Percentiles rank a stretch among this genome's conserved stretches.
These are phyloP conservation scores for Caligus rogercresseyi DNA, from an alignment of 1,140 invertebrate genomes.

Conservation along the genomic window DNA sequence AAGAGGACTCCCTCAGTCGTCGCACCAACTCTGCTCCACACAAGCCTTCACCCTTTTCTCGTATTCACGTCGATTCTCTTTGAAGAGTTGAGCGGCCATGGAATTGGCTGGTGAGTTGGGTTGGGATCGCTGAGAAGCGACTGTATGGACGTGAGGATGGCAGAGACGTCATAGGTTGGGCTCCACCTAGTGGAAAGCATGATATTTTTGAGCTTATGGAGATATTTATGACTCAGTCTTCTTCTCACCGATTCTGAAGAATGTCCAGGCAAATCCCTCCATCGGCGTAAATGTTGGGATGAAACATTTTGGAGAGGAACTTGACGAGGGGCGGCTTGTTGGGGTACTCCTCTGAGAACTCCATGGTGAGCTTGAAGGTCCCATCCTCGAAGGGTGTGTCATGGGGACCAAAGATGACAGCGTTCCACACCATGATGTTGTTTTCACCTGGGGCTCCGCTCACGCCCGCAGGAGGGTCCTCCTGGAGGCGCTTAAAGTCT, in stretches of 20 bases:
- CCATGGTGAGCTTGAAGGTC: slow-evolving; percentile 45
- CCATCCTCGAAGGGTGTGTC: slow-evolving; percentile 56
- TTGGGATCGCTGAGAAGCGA: slow-evolving; percentile 36
- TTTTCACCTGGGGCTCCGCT: slow-evolving; percentile 44
- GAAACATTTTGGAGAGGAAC: slow-evolving; percentile 49
- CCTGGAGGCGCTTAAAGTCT: slow-evolving; percentile 32
- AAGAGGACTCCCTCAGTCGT: no score
- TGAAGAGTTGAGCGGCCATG: slow-evolving; percentile 33
- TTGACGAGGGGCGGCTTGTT: slow-evolving; percentile 47
- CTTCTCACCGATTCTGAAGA: slow-evolving; percentile 37
- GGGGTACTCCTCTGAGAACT: slow-evolving; percentile 51
- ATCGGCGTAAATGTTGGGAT: slow-evolving; percentile 51
- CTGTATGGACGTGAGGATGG: slow-evolving; percentile 47
- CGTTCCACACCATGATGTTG: slow-evolving; percentile 45
- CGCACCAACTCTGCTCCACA: slow-evolving; percentile 73
- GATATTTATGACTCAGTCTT: not conserved
- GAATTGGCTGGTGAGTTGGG: slow-evolving; percentile 39
- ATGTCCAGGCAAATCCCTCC: slow-evolving; percentile 51
- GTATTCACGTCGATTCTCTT: slow-evolving; percentile 67
- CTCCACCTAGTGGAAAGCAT: slow-evolving; percentile 33
- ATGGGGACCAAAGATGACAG: slow-evolving; percentile 35
- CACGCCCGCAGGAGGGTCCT: slow-evolving; percentile 45
- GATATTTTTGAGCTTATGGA: not conserved
- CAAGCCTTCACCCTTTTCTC: slow-evolving; percentile 91
- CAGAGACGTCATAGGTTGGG: slow-evolving; percentile 49